Base-by-base conservation (phyloP, 2,113 vertebrate genomes). In the Passer domesticus region DNA sequence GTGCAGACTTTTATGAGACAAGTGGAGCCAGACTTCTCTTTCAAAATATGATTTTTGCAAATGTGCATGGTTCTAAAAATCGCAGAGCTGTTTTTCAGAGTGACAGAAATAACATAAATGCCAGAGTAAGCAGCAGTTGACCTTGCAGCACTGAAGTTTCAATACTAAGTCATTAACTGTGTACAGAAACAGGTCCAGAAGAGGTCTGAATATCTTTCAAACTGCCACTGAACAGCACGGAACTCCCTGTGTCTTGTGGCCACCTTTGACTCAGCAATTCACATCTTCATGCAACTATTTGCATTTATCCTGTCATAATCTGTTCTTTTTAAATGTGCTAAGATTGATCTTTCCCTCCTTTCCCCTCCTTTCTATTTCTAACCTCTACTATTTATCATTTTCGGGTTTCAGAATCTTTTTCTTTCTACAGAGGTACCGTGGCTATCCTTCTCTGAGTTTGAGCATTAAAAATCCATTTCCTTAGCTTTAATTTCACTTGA, bases 11-110 rank as follows among this genome's bases (percentile, higher is more conserved):
- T 64, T 58, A 83, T 76, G 37, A 85, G 82, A 37, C n/a, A 93
- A 85, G 62, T 2, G 9, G 74, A 84, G n/a, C 35, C 82, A 93
- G 78, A 24, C 14, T 90, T 92, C 49, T 76, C 46, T 82, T 92
- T 69, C 41, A 87, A 78, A 90, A 30, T n/a, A 79, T 6, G 19
- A 60, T 60, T 94, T 89, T 78, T 95, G 88, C 85, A 94, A 87
- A 91, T 78, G 33, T 87, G 19, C 43, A 70, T 78, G 55, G 30
- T 79, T 89, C 82, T 89, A 62, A 84, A 84, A 78, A 62, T 55
- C 70, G 82, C 63, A 56, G 53, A 78, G 41, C 58, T 82, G 31
- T 80, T 96, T 89, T 90, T 79, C 78, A 85, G 58, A 52, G 41
- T 39, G 62, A 76, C 44, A 87, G 72, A 81, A 93, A 52, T 79